These are phyloP conservation scores for Myotis findleyi DNA, from an alignment of 2,797 vertebrate genomes.

Conservation along the genomic window DNA sequence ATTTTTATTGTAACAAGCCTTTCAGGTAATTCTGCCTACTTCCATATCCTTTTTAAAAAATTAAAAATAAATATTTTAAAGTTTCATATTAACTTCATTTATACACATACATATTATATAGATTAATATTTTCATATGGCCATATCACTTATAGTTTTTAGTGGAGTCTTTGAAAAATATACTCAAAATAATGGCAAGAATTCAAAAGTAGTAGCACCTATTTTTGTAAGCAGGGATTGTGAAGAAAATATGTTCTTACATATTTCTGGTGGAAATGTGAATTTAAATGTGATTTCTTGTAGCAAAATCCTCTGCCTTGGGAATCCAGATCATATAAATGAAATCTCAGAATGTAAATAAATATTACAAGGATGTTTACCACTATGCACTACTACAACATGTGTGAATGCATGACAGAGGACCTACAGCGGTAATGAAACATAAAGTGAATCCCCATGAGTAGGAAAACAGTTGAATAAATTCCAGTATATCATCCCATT, in stretches of 20 bases:
- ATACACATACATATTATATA: neutral
- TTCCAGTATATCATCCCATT: neutral
- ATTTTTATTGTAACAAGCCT: neutral
- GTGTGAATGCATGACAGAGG: neutral
- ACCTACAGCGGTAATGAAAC: neutral
- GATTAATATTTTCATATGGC: neutral
- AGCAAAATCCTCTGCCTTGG: neutral
- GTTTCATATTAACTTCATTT: neutral
- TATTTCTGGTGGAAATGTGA: neutral
- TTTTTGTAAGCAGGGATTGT: neutral
- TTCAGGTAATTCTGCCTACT: neutral
- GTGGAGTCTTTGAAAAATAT: neutral
- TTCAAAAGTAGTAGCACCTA: neutral
- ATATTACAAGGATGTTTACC: neutral
- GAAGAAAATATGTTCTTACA: neutral
- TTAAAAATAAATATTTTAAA: neutral
- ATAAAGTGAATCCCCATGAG: neutral
- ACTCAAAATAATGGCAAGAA: neutral
- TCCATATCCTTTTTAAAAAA: neutral
- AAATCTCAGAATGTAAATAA: neutral
- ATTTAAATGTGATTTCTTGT: neutral
- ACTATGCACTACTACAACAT: neutral
- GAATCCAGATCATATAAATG: neutral
- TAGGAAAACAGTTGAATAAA: neutral
- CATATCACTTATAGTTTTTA: neutral